These are phyloP conservation scores for Phyllopteryx taeniolatus DNA, from an alignment of 2,113 vertebrate species.

Conservation along the genomic window DNA sequence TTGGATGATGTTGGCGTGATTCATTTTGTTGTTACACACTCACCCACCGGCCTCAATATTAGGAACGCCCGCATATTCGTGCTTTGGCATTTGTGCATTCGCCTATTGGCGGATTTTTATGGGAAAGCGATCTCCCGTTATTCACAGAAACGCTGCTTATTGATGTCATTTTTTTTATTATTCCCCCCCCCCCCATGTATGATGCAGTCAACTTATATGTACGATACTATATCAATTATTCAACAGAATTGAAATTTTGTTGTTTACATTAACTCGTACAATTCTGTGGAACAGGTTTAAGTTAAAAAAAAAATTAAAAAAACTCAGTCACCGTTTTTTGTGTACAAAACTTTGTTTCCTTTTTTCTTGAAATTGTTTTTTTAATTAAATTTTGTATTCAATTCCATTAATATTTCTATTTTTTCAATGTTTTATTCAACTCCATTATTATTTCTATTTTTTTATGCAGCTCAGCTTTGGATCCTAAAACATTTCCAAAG, in stretches of 20 bases:
- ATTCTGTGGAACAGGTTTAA: not conserved
- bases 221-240: too few species aligned
- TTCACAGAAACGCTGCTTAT: too few species aligned
- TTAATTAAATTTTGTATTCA: too few species aligned
- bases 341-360: not conserved
- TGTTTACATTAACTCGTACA: not conserved
- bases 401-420: too few species aligned
- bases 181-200: too few species aligned
- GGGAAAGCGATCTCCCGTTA: too few species aligned
- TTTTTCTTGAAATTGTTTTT: not conserved
- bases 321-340: not conserved
- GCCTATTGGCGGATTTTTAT: too few species aligned
- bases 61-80: too few species aligned
- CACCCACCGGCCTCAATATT: not conserved
- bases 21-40: not conserved
- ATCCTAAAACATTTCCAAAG: not conserved
- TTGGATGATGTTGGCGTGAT: not conserved
- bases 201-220: too few species aligned
- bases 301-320: not conserved
- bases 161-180: too few species aligned
- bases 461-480: not conserved
- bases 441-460: not conserved
- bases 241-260: too few species aligned
- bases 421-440: not conserved
- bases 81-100: too few species aligned